phyloP scores from a whole-genome alignment of 2,888 invertebrate genomes.

The Megamerina dolium region DNA sequence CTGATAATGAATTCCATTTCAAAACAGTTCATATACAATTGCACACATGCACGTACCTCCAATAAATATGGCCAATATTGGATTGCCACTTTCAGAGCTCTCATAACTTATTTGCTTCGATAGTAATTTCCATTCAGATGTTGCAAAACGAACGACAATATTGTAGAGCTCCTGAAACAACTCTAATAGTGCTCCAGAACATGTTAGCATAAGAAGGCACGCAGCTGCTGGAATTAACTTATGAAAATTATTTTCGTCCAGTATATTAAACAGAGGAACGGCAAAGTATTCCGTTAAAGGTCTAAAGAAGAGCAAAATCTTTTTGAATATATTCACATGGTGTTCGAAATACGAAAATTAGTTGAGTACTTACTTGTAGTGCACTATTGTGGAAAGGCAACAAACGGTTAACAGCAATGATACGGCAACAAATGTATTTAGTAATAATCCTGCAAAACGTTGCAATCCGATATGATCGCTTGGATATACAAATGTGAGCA shows the following conservation, averaged over 20 bases:
- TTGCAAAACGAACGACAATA: constrained; percentile 53
- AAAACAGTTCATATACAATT: neutral
- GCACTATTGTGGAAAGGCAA: constrained; percentile 46
- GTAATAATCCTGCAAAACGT: constrained; percentile 31
- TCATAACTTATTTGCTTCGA: constrained; percentile 53
- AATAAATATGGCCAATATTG: constrained; percentile 54
- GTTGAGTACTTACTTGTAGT: constrained; percentile 35
- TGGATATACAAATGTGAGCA: constrained; percentile 44
- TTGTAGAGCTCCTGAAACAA: constrained; percentile 53
- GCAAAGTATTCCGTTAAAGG: constrained; percentile 42
- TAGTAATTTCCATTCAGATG: constrained; percentile 54
- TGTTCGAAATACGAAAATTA: neutral
- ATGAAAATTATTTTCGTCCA: constrained; percentile 54
- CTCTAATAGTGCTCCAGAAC: constrained; percentile 54
- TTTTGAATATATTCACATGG: neutral
- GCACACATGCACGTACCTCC: constrained; percentile 36
- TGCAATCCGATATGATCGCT: constrained; percentile 36
- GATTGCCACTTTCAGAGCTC: constrained; percentile 54
- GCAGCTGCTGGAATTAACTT: constrained; percentile 55
- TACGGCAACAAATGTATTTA: constrained; percentile 33
- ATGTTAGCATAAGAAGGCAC: constrained; percentile 52
- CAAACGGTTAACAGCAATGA: constrained; percentile 39
- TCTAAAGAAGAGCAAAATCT: constrained; percentile 22
- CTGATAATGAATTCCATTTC: constrained; percentile 28
- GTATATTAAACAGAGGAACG: constrained; percentile 50